These are phyloP conservation scores for Pygathrix nemaeus DNA, from an alignment of 2,113 vertebrate genomes.

Conservation along the genomic window DNA sequence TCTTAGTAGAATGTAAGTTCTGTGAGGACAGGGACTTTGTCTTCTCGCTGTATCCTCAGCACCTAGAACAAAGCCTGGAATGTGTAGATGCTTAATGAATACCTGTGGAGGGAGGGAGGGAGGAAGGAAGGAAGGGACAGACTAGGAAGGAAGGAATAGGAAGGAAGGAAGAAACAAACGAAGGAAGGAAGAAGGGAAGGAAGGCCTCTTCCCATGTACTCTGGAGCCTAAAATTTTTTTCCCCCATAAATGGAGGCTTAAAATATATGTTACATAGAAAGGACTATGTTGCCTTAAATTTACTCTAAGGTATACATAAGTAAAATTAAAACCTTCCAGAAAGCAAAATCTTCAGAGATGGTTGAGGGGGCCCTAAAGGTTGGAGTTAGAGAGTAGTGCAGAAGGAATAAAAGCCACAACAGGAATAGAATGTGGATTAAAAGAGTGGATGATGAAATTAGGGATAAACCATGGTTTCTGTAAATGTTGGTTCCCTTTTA, in stretches of 20 bases:
- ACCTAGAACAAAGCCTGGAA: neutral
- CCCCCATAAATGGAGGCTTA: neutral
- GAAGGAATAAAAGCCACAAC: neutral
- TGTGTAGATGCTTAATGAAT: neutral
- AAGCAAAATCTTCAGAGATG: neutral
- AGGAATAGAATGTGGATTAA: neutral
- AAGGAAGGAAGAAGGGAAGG: too few species aligned
- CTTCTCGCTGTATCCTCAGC: neutral
- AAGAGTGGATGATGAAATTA: neutral
- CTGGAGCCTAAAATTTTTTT: neutral
- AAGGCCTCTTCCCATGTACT: too few species aligned
- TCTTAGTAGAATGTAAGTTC: neutral
- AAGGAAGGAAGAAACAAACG: neutral
- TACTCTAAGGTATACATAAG: neutral
- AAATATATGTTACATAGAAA: neutral
- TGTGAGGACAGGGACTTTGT: neutral
- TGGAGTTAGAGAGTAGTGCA: neutral
- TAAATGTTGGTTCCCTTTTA: neutral
- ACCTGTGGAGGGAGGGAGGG: neutral
- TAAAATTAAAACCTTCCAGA: neutral
- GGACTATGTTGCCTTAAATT: neutral
- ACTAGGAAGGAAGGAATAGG: too few species aligned
- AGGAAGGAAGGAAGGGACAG: too few species aligned
- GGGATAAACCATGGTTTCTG: neutral
- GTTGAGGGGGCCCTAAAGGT: neutral